phyloP scores from a whole-genome alignment of 2,113 vertebrate genomes.

The Anser cygnoides region DNA sequence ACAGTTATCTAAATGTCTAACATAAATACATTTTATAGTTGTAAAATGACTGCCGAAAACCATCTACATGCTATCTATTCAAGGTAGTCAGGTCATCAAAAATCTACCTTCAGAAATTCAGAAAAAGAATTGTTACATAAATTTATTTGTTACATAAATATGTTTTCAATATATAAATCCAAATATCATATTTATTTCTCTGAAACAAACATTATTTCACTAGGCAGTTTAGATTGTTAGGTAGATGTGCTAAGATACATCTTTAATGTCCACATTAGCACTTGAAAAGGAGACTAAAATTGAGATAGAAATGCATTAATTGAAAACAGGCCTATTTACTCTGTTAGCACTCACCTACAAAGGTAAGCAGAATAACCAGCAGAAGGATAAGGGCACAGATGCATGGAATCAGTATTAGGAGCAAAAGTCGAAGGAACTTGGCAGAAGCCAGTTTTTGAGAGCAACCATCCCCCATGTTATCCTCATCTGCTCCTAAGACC shows the following conservation, averaged over 20 bases:
- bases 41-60: not conserved
- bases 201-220: not conserved
- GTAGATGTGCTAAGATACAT: not conserved
- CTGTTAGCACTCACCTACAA: conserved; percentile 78
- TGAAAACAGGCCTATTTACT: not conserved
- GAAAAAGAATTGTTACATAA: no score
- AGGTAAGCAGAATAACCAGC: conserved; percentile 80
- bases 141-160: not conserved
- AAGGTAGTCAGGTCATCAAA: not conserved
- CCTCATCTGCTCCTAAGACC: conserved; percentile 78
- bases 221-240: not conserved
- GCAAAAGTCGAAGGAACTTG: conserved; percentile 77
- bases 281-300: not conserved
- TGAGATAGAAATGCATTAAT: not conserved
- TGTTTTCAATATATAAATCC: not conserved
- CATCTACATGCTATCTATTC: not conserved
- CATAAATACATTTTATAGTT: not conserved
- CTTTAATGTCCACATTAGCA: not conserved
- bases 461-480: conserved; percentile 77
- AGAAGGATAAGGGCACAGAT: conserved; percentile 82
- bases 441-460: conserved; percentile 79
- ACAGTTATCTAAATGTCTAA: not conserved
- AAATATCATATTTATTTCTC: not conserved
- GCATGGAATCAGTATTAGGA: conserved; percentile 83
- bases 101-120: not conserved